These are phyloP conservation scores for Arnoldichthys spilopterus DNA, from an alignment of 2,797 vertebrate species.

Conservation along the genomic window DNA sequence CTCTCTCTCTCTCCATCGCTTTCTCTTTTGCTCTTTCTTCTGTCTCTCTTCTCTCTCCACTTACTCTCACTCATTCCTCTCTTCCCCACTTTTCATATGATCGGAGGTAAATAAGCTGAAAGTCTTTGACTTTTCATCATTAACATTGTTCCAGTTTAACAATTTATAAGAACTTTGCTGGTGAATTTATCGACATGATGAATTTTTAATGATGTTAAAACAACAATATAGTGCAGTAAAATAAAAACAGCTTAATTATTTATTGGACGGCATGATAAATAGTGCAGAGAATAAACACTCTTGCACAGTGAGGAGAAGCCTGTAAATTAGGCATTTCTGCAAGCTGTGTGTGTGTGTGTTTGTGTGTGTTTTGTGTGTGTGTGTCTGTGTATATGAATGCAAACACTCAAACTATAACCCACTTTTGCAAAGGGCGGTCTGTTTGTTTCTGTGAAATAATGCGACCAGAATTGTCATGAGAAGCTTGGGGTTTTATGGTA, in stretches of 20 bases:
- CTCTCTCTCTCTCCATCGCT: conserved; percentile 62
- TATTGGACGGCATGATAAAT: conserved; percentile 84
- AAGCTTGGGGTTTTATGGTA: conserved; percentile 55
- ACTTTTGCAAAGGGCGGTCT: conserved; percentile 80
- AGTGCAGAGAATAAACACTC: conserved; percentile 72
- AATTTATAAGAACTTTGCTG: conserved; percentile 83
- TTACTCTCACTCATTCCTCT: conserved; percentile 62
- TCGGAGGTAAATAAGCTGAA: conserved; percentile 81
- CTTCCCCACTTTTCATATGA: conserved; percentile 72
- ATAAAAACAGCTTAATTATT: conserved; percentile 87
- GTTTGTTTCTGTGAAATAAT: conserved; percentile 71
- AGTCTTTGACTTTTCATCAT: conserved; percentile 83
- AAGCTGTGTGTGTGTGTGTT: conserved; percentile 54
- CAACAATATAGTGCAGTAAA: conserved; percentile 82
- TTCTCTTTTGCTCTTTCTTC: conserved; percentile 61
- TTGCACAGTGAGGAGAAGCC: conserved; percentile 68
- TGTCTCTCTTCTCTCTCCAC: conserved; percentile 53
- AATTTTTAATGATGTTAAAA: conserved; percentile 86
- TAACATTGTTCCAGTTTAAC: conserved; percentile 85
- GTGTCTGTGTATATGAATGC: conserved; percentile 72
- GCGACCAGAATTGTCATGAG: conserved; percentile 50
- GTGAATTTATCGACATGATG: conserved; percentile 79
- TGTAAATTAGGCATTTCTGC: conserved; percentile 70
- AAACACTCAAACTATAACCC: conserved; percentile 75
- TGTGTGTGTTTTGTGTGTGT: conserved; percentile 79